Evolutionary conservation across 2,113 vertebrate species (phyloP), one percentile per base, ranked within the genome.

Genomic region (Girardinichthys multiradiatus): DNA sequence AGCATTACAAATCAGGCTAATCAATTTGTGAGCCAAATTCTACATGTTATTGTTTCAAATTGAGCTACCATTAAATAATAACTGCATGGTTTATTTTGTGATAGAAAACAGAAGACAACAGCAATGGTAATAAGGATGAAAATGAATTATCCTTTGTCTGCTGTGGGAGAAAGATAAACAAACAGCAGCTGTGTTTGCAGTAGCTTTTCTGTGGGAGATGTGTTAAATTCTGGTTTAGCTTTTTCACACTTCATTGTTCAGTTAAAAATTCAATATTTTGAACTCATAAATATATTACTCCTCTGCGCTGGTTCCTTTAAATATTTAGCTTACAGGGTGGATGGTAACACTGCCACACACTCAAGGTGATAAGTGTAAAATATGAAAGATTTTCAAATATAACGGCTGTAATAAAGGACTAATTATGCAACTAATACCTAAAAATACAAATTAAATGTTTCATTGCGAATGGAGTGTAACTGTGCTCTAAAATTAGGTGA

Each of bases 201-300:
- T 6, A 17, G 71, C 59, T 59, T 28, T 66, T 45, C 54, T 21
- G 70, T 31, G 61, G 72, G 37, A 74, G 71, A 82, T 63, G 76
- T 64, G 71, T 48, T 72, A 39, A 57, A 67, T 26, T 57, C 29
- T 66, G 19, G 30, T 57, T 70, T 61, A 84, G 73, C 61, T 69
- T 80, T 68, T 65, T 69, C 54, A 71, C 54, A 64, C 57, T 54
- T 63, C 26, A 48, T 33, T 67, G 39, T 68, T 54, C 26, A 39
- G 45, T 64, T 62, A 59, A 21, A 74, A 74, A 74, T 35, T 35
- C 60, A 77, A 66, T 58, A 80, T 77, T 81, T 58, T 68, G 51
- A 77, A 24, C 72, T 77, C 35, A 74, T 62, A 71, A 73, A 76
- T 82, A 74, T 66, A 14, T 65, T 21, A 75, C 29, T 29, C 72